Base-by-base conservation (phyloP, 2,888 invertebrate genomes). In the Rambutsinella grinnellia region DNA sequence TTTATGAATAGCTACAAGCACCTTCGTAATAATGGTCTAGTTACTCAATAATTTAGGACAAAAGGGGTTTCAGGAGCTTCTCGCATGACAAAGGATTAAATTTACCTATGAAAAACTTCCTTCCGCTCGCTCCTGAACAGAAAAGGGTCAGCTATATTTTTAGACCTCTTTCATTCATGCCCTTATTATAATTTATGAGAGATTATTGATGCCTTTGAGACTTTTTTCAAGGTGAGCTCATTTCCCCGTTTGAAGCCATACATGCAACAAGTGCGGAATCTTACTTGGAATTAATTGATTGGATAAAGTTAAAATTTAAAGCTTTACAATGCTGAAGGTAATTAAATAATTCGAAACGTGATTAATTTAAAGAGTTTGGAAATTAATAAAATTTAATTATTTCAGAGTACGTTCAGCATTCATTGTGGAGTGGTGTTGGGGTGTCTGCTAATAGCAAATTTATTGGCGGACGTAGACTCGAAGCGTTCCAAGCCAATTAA, bases 341-440 rank as follows among this genome's bases (percentile, higher is more conserved):
- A 51, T 15, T 17, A 51, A 19, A 6, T 51, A n/a, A 51, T 5
- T 51, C 6, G 51, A 51, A 51, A 51, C 51, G 51, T 27, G 2
- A 36, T 26, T 26, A 26, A 8, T 26, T 26, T 57, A 57, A 10
- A 28, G 27, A 19, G 13, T 23, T 60, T 60, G 8, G 17, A 46
- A 13, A 23, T 13, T 23, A 53, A 53, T 53, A 13, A 21, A 3
- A 23, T 60, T 60, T 44, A 8, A 19, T n/a, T 56, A 6, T 1
- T 62, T 47, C 17, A 68, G 68, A 57, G 36, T 54, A 61, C 23
- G 15, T 46, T 28, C 61, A 69, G 53, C 51, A 26, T 70, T 46
- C 13, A 23, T 23, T 44, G 61, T 15, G 56, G 21, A 28, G 1
- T 56, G 26, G 27, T 44, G 44, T 56, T 54, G 3, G n/a, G n/a